These are phyloP conservation scores for Epinephelus cyanopodus DNA, from an alignment of 2,113 vertebrate species.

Conservation along the genomic window DNA sequence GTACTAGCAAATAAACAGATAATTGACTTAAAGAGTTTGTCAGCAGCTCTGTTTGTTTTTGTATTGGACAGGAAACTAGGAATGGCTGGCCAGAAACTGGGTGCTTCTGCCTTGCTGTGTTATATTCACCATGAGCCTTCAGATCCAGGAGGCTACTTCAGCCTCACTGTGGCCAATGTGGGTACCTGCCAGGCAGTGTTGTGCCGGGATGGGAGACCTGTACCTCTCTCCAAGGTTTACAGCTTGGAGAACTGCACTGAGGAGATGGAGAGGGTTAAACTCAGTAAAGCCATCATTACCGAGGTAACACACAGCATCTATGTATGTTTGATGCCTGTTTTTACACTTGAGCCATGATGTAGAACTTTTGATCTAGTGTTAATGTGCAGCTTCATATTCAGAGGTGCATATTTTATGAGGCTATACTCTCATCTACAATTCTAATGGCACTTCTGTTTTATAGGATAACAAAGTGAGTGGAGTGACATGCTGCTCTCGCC, in stretches of 20 bases:
- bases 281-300: conserved; percentile 95
- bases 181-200: conserved; percentile 94
- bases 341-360: background rate
- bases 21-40: conserved; percentile 7
- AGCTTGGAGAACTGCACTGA: conserved; percentile 92
- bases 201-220: conserved; percentile 90
- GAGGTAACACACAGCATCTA: conserved; percentile 85
- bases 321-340: background rate
- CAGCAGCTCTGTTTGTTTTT: conserved; percentile 17
- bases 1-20: background rate
- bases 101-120: conserved; percentile 94
- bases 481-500: conserved; percentile 96
- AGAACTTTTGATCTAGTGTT: conserved; percentile 7
- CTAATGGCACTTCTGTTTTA: conserved; percentile 58
- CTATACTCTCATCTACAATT: conserved; percentile 17
- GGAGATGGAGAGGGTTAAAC: conserved; percentile 92
- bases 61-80: conserved; percentile 91
- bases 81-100: conserved; percentile 96
- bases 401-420: background rate
- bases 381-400: conserved; percentile 21
- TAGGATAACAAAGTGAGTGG: conserved; percentile 99
- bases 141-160: conserved; percentile 88
- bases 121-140: conserved; percentile 90
- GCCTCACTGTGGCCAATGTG: conserved; percentile 93
- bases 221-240: conserved; percentile 92